Evolutionary conservation across 2,797 vertebrate genomes (phyloP), one percentile per base, ranked within the genome.

Genomic region (Thalassophryne amazonica): DNA sequence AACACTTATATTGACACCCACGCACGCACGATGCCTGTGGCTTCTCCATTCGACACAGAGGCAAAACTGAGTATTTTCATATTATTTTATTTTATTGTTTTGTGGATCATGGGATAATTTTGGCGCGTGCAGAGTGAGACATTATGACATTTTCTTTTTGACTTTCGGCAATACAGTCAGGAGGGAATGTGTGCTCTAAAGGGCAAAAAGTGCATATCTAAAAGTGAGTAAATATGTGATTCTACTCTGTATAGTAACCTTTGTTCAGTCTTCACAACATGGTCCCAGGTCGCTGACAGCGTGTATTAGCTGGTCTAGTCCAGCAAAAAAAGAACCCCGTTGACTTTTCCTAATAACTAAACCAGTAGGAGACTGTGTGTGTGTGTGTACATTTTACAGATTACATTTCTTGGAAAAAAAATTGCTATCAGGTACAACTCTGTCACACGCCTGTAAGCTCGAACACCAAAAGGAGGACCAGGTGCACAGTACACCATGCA

Each of bases 271-370:
- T 15, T 47, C 31, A 33, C 16, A 57, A 61, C 59, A 45, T 20
- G 14, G 23, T 60, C 13, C 24, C 23, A 10, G 14, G 49, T 43
- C 45, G 50, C 11, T 16, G 35, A 35, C 51, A 70, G 37, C 63
- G 36, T 49, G 30, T 16, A 51, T 47, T 10, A n/a, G 34, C 43
- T 40, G 48, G 65, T 45, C 37, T 15, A n/a, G 32, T 42, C 41
- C 47, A 55, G 58, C 54, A 69, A 23, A 46, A n/a, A n/a, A 64
- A 50, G 55, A 67, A 13, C 60, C 64, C 63, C 4, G 12, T 6
- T 21, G 59, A 48, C 28, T 54, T 69, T 64, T 65, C 40, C 57
- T 60, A 76, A 79, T 70, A 77, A 70, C 48, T 24, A 32, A 68
- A 55, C 18, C 77, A 59, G 74, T 54, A 32, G 60, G 76, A 46